These are phyloP conservation scores for Andrena trimmerana DNA, from an alignment of 2,888 invertebrate genomes.

Conservation along the genomic window DNA sequence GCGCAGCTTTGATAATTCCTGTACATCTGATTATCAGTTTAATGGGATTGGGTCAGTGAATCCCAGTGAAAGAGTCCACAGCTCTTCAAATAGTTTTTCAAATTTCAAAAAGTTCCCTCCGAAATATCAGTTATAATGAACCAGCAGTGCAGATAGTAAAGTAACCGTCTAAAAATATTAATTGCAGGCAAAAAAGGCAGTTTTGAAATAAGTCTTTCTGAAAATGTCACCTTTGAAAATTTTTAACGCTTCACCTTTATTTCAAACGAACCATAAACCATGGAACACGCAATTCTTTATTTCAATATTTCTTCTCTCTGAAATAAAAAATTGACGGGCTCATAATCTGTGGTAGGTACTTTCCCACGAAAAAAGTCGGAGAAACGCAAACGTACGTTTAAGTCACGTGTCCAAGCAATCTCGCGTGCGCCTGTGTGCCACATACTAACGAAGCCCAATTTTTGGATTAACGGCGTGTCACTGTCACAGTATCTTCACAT, in stretches of 20 bases:
- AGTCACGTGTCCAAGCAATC: not conserved
- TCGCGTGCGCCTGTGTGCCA: not conserved
- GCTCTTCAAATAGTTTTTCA: not conserved
- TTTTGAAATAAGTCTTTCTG: no score
- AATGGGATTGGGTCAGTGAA: not conserved
- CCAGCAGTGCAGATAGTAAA: no score
- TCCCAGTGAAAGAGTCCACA: no score
- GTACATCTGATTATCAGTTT: not conserved
- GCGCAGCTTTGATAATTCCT: no score
- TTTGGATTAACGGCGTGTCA: slow-evolving; percentile 29
- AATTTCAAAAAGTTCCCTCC: no score
- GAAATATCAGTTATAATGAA: no score
- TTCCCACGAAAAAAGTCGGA: not conserved
- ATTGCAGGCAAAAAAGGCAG: no score
- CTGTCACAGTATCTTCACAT: slow-evolving; percentile 29
- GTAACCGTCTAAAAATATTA: no score
- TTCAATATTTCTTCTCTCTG: not conserved
- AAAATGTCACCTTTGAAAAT: no score
- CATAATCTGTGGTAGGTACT: not conserved
- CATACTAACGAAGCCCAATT: not conserved
- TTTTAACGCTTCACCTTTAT: no score
- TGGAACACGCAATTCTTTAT: not conserved
- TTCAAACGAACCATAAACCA: no score
- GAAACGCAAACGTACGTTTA: not conserved
- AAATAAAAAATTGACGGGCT: not conserved